Evolutionary conservation across 2,113 vertebrate genomes (phyloP), one percentile per base, ranked within the genome.

Genomic region (Corydoras maculifer): DNA sequence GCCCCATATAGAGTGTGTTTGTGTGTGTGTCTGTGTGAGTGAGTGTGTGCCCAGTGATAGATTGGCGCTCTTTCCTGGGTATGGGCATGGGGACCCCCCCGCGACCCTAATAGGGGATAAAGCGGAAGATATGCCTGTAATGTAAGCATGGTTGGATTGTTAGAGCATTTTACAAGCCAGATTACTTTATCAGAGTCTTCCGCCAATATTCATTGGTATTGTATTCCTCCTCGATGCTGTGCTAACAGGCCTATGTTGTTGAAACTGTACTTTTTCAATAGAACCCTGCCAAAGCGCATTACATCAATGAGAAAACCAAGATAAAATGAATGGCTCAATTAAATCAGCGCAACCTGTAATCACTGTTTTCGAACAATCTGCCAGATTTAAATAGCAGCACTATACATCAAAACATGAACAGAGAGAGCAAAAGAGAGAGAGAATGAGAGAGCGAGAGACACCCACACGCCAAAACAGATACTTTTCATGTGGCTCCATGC

Each of bases 201-300:
- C 65, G 58, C 68, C 60, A 65, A 55, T 69, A 58, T 57, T 58
- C 43, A 25, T 58, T 60, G 48, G 43, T 35, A 59, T 54, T 3
- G 13, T 59, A 62, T 68, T 73, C 49, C 66, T 43, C 12, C 63
- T 71, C 31, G 68, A 55, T 62, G 55, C 69, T 62, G 53, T 82
- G 81, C 68, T 86, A 86, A 86, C 79, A 73, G 87, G 83, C 81
- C 82, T 74, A 75, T 80, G 78, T 91, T 93, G 92, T 94, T 83
- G 87, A 86, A 25, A 91, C 90, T 79, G 80, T 74, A 79, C 79
- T 82, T 79, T 83, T 84, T 84, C 83, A 84, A 83, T 76, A 80
- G 68, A 83, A 85, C 79, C 83, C 84, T 86, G 77, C 87, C 85
- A 82, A 81, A 85, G 79, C 82, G 2, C 84, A 87, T 87, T 89